These are phyloP conservation scores for Eupithecia exiguata DNA, from an alignment of 2,888 invertebrate species.

Conservation along the genomic window DNA sequence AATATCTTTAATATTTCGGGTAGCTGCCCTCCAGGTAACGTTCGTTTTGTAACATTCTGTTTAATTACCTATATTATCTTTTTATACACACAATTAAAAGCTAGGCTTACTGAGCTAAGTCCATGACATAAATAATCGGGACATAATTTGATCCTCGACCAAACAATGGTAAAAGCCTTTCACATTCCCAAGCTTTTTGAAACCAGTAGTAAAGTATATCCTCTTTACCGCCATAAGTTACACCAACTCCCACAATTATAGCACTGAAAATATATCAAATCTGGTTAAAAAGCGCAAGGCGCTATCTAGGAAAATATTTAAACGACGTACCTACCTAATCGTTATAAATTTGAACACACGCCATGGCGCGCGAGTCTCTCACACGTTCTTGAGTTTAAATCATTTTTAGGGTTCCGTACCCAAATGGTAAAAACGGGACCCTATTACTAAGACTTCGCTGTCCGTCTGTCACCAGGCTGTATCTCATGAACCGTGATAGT, in stretches of 20 bases:
- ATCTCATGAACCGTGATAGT: too few relatives aligned
- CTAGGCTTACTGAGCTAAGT: constrained; percentile 81
- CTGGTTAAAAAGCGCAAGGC: neutral
- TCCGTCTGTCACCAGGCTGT: too few relatives aligned
- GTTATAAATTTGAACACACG: neutral
- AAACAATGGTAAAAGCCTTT: constrained; percentile 83
- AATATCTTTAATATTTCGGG: too few relatives aligned
- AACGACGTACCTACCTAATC: neutral
- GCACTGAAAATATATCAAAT: constrained; percentile 55
- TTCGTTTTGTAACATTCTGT: too few relatives aligned
- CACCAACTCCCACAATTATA: constrained; percentile 83
- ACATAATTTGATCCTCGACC: constrained; percentile 83
- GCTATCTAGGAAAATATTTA: neutral
- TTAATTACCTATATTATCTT: too few relatives aligned
- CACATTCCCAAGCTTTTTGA: constrained; percentile 86
- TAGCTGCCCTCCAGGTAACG: too few relatives aligned
- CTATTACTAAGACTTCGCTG: too few relatives aligned
- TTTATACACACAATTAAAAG: neutral
- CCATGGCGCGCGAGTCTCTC: neutral
- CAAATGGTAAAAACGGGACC: too few relatives aligned
- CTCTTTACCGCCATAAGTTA: constrained; percentile 86
- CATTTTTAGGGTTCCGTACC: neutral
- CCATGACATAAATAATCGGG: constrained; percentile 86
- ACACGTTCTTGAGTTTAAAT: neutral
- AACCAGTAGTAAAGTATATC: constrained; percentile 86